Base-by-base conservation (phyloP, 2,797 vertebrate species). In the Acrossocheilus fasciatus region DNA sequence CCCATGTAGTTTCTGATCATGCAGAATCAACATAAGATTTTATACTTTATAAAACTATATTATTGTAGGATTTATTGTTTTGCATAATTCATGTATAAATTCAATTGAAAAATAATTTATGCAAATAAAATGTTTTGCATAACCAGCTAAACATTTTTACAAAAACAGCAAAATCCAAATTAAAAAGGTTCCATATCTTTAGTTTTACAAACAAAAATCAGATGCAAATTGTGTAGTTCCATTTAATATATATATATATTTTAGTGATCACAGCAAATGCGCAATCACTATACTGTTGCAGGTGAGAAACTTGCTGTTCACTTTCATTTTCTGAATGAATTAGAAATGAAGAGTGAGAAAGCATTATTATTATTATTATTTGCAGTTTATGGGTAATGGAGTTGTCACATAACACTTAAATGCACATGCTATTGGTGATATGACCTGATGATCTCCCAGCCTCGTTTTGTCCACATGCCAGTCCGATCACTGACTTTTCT, bases 401-500 rank as follows among this genome's bases (percentile, higher is more conserved):
- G 23, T 41, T 41, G 36, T 26, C 52, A 4, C 36, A n/a, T 17
- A 41, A 78, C 30, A 23, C 75, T 59, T 39, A 9, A 59, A 17
- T 15, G 36, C 23, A 59, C 26, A 59, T 10, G 36, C 54, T 59
- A 17, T 1, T 68, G 62, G 10, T 23, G 26, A 14, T 10, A 17
- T 26, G 23, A 64, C 20, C 57, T 78, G 41, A 62, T 30, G 78
- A 47, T 80, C 41, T 62, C n/a, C 8, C 57, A 45, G 20, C 18
- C 1, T 68, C 5, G 3, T 45, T 68, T 26, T 68, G 78, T 36
- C 62, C 26, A 0, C 66, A 59, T 50, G 50, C 39, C 52, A 75
- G 52, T 74, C 30, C 3, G 83, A 74, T 73, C 69, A 8, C 45
- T 50, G 57, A 74, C 66, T 80, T 64, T 73, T 73, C 45, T 64